Percentiles rank a stretch among this genome's conserved stretches.
These are phyloP conservation scores for Platichthys flesus DNA, from an alignment of 2,113 vertebrate genomes.

Conservation along the genomic window DNA sequence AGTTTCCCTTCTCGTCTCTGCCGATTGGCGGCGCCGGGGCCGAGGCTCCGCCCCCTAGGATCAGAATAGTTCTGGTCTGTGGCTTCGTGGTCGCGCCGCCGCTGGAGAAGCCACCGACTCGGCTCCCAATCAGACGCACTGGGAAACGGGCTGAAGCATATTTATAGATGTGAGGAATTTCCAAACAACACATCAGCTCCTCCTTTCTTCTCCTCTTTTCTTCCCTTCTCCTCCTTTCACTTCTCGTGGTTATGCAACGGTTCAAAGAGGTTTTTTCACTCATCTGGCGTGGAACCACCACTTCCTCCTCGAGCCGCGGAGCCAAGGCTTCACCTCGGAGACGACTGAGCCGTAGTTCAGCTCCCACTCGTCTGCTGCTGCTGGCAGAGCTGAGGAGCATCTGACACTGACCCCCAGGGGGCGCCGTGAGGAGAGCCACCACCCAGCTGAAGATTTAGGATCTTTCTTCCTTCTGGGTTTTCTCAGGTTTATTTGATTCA, in stretches of 20 bases:
- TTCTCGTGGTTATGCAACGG: conserved; percentile 22
- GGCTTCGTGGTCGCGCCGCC: conserved; percentile 34
- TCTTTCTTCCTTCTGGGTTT: too few relatives aligned
- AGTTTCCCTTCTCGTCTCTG: not conserved
- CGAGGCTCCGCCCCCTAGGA: not conserved
- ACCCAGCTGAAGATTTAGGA: too few relatives aligned
- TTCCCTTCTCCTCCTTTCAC: not conserved
- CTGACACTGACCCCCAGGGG: not conserved
- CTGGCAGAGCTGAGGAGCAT: conserved; percentile 20
- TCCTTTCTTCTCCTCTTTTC: not conserved
- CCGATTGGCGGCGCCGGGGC: not conserved
- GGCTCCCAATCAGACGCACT: conserved; percentile 53
- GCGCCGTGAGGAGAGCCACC: too few relatives aligned
- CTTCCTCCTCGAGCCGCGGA: not conserved
- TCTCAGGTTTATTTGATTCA: too few relatives aligned
- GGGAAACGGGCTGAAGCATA: conserved; percentile 53
- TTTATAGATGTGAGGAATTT: conserved; percentile 69
- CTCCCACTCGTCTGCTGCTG: conserved; percentile 29
- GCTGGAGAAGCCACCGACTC: conserved; percentile 39
- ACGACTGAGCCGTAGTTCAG: conserved; percentile 11
- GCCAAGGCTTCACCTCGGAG: conserved; percentile 26
- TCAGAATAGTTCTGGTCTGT: conserved; percentile 65
- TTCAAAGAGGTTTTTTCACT: conserved; percentile 21
- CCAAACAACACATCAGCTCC: conserved; percentile 28
- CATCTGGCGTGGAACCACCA: not conserved